These are phyloP conservation scores for Acanthococcus lagerstroemiae DNA, from an alignment of 2,888 invertebrate genomes.

Conservation along the genomic window DNA sequence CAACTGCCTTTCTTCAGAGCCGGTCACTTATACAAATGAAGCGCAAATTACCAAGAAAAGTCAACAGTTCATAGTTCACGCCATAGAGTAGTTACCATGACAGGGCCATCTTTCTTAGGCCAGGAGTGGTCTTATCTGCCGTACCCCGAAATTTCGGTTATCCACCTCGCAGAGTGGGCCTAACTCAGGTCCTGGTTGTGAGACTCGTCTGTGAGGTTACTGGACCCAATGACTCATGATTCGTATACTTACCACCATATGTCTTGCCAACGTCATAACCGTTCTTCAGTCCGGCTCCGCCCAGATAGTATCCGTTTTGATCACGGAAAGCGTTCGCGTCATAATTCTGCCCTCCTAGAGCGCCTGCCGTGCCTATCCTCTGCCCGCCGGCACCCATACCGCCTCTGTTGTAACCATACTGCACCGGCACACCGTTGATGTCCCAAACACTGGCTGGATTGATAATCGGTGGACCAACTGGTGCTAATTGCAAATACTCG, in stretches of 20 bases:
- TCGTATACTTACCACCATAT: conserved; percentile 37
- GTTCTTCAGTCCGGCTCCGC: conserved; percentile 35
- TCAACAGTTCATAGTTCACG: too few species aligned
- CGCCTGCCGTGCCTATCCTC: conserved; percentile 13
- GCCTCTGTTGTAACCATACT: conserved; percentile 24
- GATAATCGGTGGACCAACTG: conserved; percentile 34
- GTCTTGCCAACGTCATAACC: conserved; percentile 37
- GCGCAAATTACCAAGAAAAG: too few species aligned
- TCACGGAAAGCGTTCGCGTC: conserved; percentile 35
- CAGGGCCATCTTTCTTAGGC: too few species aligned
- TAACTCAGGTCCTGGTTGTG: too few species aligned
- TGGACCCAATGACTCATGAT: too few species aligned
- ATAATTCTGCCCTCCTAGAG: conserved; percentile 34
- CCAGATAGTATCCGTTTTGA: conserved; percentile 36
- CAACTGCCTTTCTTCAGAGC: too few species aligned
- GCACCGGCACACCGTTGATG: conserved; percentile 31
- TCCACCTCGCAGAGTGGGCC: too few species aligned
- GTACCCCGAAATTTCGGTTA: too few species aligned
- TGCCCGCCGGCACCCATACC: conserved; percentile 2
- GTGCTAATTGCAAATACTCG: conserved; percentile 33
- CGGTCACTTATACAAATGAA: too few species aligned
- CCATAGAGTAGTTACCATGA: too few species aligned
- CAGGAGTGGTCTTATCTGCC: too few species aligned
- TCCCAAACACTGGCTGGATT: conserved; percentile 35
- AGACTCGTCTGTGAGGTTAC: too few species aligned